A percentile compares a stretch with the other conserved stretches of the same genome.
Evolutionary conservation across 2,888 invertebrate species (phyloP).

Genomic region (Clostera curtula): DNA sequence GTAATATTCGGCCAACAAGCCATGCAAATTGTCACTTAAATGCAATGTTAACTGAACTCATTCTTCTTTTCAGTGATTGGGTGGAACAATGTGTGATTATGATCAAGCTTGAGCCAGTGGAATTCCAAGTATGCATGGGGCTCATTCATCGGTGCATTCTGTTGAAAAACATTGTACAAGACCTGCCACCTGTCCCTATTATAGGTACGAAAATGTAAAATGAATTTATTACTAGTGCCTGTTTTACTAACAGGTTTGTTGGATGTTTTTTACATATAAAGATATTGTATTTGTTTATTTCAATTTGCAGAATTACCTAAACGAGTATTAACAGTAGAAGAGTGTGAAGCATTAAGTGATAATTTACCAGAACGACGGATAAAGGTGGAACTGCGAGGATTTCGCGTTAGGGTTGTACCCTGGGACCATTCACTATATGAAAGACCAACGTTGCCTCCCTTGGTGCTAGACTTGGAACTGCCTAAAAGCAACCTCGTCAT

Average conservation of each 20-base stretch:
- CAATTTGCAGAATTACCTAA: constrained; percentile 28
- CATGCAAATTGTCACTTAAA: too few relatives aligned
- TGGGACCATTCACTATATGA: constrained; percentile 39
- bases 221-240: too few relatives aligned
- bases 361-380: constrained; percentile 47
- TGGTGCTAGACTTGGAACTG: constrained; percentile 34
- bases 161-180: constrained; percentile 23
- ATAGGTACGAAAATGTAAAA: too few relatives aligned
- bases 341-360: constrained; percentile 47
- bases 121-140: constrained; percentile 33
- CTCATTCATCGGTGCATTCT: constrained; percentile 42
- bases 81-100: constrained; percentile 38
- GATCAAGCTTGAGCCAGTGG: constrained; percentile 33
- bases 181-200: constrained; percentile 22
- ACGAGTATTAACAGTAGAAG: constrained; percentile 53
- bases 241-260: too few relatives aligned
- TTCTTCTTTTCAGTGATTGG: constrained; percentile 46
- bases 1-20: too few relatives aligned
- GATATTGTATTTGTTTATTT: background rate
- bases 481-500: constrained; percentile 25
- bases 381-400: constrained; percentile 24
- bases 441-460: constrained; percentile 13
- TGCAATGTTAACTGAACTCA: background rate
- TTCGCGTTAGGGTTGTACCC: constrained; percentile 34
- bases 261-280: background rate